Evolutionary conservation across 2,797 vertebrate species (phyloP).

Genomic region (Manis pentadactyla): DNA sequence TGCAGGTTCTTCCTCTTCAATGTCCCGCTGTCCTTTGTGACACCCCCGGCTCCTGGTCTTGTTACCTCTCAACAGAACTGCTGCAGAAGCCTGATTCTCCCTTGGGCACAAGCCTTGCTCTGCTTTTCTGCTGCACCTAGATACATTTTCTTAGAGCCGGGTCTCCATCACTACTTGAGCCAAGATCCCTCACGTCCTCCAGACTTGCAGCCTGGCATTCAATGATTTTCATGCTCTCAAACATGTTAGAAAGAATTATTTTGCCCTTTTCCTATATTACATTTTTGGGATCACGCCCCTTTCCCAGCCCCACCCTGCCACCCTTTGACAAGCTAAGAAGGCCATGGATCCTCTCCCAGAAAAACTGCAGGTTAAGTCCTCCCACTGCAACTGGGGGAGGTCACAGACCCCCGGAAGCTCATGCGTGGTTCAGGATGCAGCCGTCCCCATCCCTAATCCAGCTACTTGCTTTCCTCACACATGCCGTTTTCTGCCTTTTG

Average conservation of each 20-base stretch:
- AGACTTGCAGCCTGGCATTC: neutral
- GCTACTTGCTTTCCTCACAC: neutral
- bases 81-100: neutral
- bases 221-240: neutral
- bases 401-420: neutral
- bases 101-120: neutral
- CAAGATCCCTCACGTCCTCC: neutral
- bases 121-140: neutral
- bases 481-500: neutral
- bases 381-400: neutral
- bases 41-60: neutral
- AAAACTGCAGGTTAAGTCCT: neutral
- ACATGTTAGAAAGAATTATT: neutral
- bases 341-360: neutral
- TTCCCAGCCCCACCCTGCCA: too few species aligned
- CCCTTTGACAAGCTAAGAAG: constrained; percentile 30
- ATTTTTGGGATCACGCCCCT: neutral
- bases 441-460: accelerated
- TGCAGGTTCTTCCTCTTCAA: neutral
- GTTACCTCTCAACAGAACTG: neutral
- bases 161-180: neutral
- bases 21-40: neutral
- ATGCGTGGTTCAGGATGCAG: accelerated
- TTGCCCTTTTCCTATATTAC: too few species aligned
- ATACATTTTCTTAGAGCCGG: accelerated